Conservation (phyloP, 2,888 invertebrate genomes). For the Monoplex corrugatus region DNA sequence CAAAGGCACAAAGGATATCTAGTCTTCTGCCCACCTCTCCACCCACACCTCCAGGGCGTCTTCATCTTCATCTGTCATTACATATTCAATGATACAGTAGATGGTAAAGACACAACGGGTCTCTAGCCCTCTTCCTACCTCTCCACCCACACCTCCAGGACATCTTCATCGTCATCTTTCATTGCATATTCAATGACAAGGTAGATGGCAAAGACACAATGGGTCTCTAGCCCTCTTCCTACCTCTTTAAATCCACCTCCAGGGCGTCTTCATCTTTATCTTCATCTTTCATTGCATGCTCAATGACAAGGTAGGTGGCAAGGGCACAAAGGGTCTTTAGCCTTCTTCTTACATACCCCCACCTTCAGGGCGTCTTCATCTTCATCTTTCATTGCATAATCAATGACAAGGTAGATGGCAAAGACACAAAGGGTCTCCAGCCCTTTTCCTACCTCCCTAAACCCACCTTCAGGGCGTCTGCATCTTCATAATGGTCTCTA, state of each 20-base stretch:
- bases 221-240: neutral
- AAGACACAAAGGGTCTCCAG: no score
- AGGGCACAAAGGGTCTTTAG: no score
- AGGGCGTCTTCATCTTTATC: constrained; percentile 29
- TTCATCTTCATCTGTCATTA: neutral
- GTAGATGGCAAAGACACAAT: no score
- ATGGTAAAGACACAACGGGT: no score
- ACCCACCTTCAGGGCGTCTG: no score
- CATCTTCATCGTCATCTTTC: constrained; percentile 1
- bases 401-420: constrained; percentile 25
- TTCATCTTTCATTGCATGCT: neutral
- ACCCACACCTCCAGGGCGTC: constrained; percentile 25
- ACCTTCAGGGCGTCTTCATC: constrained; percentile 21
- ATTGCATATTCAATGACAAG: no score
- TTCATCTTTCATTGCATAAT: neutral
- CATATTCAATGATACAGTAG: no score
- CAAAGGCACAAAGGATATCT: no score
- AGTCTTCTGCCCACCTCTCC: no score
- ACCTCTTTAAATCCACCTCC: neutral
- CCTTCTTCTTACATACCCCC: no score
- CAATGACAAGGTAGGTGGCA: constrained; percentile 25
- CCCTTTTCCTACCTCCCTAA: no score
- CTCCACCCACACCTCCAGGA: neutral
- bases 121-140: neutral
- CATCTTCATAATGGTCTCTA: no score